Percentiles rank a stretch among this genome's conserved stretches.
Evolutionary conservation across 2,888 invertebrate species (phyloP).

Genomic region (Erynnis tages): DNA sequence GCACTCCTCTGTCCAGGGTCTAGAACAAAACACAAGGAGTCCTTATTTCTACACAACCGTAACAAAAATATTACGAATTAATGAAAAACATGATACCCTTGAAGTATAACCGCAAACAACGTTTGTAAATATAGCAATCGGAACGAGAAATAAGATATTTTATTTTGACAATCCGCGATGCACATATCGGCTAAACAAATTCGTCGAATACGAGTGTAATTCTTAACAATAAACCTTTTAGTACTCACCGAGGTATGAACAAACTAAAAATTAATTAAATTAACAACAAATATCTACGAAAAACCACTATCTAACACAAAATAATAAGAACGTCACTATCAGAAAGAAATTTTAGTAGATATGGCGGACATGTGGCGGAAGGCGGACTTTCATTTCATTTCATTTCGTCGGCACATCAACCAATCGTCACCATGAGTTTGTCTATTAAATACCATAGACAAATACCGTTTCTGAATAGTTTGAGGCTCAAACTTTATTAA

Average conservation of each 20-base stretch:
- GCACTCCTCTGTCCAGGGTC: conserved; percentile 62
- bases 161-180: conserved; percentile 69
- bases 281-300: conserved; percentile 71
- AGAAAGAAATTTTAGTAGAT: conserved; percentile 72
- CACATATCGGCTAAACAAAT: conserved; percentile 67
- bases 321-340: conserved; percentile 74
- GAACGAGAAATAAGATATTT: conserved; percentile 56
- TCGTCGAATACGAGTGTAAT: conserved; percentile 50
- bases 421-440: conserved; percentile 47
- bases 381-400: conserved; percentile 72
- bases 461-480: no score
- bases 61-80: neutral
- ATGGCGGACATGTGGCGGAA: conserved; percentile 77
- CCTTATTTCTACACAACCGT: conserved; percentile 20
- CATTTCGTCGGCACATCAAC: conserved; percentile 46
- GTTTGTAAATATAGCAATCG: conserved; percentile 43
- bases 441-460: conserved; percentile 39
- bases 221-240: conserved; percentile 41
- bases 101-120: conserved; percentile 41
- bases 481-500: no score
- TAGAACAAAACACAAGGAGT: conserved; percentile 47
- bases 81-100: conserved; percentile 27
- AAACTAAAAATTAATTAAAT: conserved; percentile 73
- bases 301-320: conserved; percentile 69
- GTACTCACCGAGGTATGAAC: conserved; percentile 66